These are phyloP conservation scores for Corythornis vintsioides DNA, from an alignment of 2,113 vertebrate species.

Conservation along the genomic window DNA sequence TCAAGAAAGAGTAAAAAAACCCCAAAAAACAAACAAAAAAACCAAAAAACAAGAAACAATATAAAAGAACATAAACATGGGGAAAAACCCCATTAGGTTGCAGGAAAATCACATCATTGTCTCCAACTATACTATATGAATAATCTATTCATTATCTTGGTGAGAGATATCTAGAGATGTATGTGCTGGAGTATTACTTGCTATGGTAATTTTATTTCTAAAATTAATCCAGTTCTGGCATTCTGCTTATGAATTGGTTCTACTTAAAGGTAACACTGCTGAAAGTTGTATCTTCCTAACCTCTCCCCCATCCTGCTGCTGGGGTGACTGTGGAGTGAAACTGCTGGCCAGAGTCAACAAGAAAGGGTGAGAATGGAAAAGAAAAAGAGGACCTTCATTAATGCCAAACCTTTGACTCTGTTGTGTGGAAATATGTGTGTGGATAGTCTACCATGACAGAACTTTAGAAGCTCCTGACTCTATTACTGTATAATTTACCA, in stretches of 20 bases:
- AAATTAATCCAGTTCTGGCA: not conserved
- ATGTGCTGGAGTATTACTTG: not conserved
- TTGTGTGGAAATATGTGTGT: not conserved
- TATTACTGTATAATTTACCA: not conserved
- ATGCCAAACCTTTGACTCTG: not conserved
- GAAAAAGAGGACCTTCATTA: not conserved
- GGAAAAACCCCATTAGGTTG: not conserved
- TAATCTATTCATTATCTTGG: not conserved
- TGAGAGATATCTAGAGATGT: not conserved
- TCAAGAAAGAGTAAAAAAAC: not conserved
- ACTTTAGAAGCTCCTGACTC: not conserved
- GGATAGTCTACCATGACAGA: not conserved
- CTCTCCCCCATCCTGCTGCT: not conserved
- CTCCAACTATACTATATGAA: not conserved
- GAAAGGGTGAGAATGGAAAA: not conserved
- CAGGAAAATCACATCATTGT: not conserved
- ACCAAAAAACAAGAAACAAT: not conserved
- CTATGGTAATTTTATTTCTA: not conserved
- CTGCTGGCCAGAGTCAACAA: not conserved
- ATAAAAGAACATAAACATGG: not conserved
- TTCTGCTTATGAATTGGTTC: not conserved
- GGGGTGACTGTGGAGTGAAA: not conserved
- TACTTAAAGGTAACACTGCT: not conserved
- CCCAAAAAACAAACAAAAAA: not conserved
- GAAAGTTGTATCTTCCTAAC: not conserved